phyloP scores from a whole-genome alignment of 1,140 invertebrate genomes.

The Lepeophtheirus salmonis region DNA sequence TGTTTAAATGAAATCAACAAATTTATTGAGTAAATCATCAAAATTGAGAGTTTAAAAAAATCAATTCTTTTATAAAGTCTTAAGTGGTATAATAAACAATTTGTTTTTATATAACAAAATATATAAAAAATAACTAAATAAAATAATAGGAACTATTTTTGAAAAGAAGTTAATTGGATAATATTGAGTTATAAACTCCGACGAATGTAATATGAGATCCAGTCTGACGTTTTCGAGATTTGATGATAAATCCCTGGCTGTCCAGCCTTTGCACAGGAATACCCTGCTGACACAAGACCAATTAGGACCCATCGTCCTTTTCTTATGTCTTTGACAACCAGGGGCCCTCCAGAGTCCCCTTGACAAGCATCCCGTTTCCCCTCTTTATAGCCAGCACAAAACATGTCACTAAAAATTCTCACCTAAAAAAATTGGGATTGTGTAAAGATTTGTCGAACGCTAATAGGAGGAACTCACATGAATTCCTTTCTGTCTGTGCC shows the following conservation, averaged over 20 bases:
- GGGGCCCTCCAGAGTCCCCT: slow-evolving; percentile 26
- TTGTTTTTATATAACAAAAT: too few relatives aligned
- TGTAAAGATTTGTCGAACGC: neutral
- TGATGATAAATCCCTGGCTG: slow-evolving; percentile 81
- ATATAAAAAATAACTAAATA: too few relatives aligned
- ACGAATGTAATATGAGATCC: slow-evolving; percentile 45
- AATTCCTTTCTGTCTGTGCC: slow-evolving; percentile 43
- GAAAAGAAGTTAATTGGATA: too few relatives aligned
- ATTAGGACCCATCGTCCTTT: slow-evolving; percentile 67
- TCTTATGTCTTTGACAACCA: slow-evolving; percentile 26
- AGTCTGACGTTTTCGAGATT: slow-evolving; percentile 78
- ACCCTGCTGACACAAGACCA: slow-evolving; percentile 78
- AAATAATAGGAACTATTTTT: too few relatives aligned
- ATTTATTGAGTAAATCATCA: too few relatives aligned
- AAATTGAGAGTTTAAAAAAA: too few relatives aligned
- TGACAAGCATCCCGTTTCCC: slow-evolving; percentile 57
- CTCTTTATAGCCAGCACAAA: slow-evolving; percentile 55
- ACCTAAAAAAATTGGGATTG: slow-evolving; percentile 6
- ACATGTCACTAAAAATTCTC: slow-evolving; percentile 71
- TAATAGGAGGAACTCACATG: slow-evolving; percentile 46
- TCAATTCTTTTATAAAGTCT: too few relatives aligned
- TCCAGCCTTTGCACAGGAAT: slow-evolving; percentile 70
- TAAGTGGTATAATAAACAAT: too few relatives aligned
- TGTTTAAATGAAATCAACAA: too few relatives aligned
- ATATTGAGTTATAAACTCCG: too few relatives aligned